phyloP scores from a whole-genome alignment of 2,797 vertebrate genomes.

The Pogoniulus pusillus region DNA sequence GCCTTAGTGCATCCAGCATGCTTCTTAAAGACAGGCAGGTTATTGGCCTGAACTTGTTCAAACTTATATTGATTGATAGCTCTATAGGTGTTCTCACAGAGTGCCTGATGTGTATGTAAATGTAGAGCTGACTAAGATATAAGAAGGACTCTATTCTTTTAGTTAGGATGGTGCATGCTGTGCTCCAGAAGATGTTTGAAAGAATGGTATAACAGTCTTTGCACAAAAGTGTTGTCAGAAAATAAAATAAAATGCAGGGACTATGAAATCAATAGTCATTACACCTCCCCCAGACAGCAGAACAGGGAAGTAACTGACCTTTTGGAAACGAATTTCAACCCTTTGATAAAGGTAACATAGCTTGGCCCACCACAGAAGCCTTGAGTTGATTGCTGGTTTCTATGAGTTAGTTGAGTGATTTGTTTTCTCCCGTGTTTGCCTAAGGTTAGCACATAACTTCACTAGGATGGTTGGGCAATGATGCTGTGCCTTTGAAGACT shows the following conservation, averaged over 20 bases:
- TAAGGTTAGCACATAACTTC: neutral
- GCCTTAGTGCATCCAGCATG: neutral
- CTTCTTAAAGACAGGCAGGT: neutral
- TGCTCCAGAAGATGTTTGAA: neutral
- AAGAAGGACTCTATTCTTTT: neutral
- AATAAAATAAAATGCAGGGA: neutral
- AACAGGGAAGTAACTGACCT: neutral
- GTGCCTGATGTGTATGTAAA: neutral
- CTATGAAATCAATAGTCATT: neutral
- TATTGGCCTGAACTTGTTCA: neutral
- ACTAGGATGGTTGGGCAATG: neutral
- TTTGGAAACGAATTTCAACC: neutral
- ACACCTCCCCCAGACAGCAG: neutral
- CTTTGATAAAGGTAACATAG: neutral
- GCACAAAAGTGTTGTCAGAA: neutral
- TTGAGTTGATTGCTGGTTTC: neutral
- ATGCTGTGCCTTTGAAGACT: neutral
- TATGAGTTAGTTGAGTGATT: neutral
- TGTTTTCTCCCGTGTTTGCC: neutral
- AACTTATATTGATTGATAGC: neutral
- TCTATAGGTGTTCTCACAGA: neutral
- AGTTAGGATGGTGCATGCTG: neutral
- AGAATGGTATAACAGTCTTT: accelerated
- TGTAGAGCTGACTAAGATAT: neutral
- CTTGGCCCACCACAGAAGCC: neutral